Conservation (phyloP, 2,797 vertebrate species). For the Acridotheres tristis region DNA sequence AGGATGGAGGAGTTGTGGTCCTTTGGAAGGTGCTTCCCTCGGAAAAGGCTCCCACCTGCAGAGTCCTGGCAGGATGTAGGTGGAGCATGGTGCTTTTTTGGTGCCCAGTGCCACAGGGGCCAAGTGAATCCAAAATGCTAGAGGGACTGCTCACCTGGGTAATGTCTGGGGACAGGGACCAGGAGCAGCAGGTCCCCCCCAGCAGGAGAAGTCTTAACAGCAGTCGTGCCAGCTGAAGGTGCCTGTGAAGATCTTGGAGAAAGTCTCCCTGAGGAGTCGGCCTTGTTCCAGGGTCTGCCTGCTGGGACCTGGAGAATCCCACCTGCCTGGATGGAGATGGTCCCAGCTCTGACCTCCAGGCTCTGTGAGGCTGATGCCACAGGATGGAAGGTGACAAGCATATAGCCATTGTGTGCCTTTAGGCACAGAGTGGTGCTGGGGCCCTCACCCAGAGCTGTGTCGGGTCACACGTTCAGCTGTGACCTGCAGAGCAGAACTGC, state of each 20-base stretch:
- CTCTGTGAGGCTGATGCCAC: fast-evolving
- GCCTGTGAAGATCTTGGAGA: background rate
- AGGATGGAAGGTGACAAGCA: background rate
- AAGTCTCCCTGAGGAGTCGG: fast-evolving
- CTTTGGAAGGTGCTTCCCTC: fast-evolving
- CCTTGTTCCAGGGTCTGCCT: background rate
- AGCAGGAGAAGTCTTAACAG: background rate
- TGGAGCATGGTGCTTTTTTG: background rate
- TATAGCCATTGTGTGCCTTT: fast-evolving
- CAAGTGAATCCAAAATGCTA: fast-evolving
- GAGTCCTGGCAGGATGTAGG: fast-evolving
- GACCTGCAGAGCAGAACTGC: background rate
- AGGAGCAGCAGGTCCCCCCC: background rate
- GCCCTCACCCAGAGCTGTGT: background rate
- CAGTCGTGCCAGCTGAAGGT: fast-evolving
- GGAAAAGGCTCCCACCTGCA: fast-evolving
- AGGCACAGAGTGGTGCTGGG: fast-evolving
- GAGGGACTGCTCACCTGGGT: background rate
- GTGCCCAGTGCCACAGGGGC: fast-evolving
- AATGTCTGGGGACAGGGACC: too few relatives aligned
- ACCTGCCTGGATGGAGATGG: background rate
- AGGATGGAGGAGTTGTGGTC: fast-evolving
- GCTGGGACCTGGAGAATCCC: background rate
- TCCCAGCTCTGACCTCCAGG: background rate
- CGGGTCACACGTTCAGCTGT: fast-evolving